phyloP scores from a whole-genome alignment of 2,797 vertebrate species.

The Syncerus caffer region DNA sequence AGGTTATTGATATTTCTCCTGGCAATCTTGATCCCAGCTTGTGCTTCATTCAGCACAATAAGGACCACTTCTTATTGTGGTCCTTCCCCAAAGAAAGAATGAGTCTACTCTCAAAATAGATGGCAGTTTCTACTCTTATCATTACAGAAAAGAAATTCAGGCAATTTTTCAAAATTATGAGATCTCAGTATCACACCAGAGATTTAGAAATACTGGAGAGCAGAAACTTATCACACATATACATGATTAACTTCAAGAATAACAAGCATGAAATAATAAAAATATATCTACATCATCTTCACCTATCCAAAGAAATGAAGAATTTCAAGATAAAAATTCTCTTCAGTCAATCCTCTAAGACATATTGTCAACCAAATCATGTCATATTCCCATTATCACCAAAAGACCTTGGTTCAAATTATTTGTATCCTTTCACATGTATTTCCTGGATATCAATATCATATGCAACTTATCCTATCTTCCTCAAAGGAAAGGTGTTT shows the following conservation, averaged over 20 bases:
- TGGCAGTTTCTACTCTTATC: neutral
- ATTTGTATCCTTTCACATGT: neutral
- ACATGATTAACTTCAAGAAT: neutral
- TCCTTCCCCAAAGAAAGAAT: neutral
- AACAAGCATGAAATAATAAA: neutral
- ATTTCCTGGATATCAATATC: neutral
- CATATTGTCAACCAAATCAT: neutral
- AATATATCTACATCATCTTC: neutral
- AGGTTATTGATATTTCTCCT: too few species aligned
- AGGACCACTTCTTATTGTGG: too few species aligned
- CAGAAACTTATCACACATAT: neutral
- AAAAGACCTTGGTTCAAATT: neutral
- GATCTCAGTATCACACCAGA: neutral
- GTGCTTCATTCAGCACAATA: too few species aligned
- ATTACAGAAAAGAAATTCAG: neutral
- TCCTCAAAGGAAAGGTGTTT: neutral
- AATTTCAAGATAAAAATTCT: neutral
- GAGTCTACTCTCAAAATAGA: neutral
- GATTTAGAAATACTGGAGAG: neutral
- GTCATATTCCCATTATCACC: too few species aligned
- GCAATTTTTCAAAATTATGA: neutral
- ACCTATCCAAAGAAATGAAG: neutral
- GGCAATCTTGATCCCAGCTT: too few species aligned
- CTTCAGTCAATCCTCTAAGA: neutral
- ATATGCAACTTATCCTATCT: neutral